phyloP scores from a whole-genome alignment of 2,797 vertebrate species.

The Phrynocephalus guinanensis region DNA sequence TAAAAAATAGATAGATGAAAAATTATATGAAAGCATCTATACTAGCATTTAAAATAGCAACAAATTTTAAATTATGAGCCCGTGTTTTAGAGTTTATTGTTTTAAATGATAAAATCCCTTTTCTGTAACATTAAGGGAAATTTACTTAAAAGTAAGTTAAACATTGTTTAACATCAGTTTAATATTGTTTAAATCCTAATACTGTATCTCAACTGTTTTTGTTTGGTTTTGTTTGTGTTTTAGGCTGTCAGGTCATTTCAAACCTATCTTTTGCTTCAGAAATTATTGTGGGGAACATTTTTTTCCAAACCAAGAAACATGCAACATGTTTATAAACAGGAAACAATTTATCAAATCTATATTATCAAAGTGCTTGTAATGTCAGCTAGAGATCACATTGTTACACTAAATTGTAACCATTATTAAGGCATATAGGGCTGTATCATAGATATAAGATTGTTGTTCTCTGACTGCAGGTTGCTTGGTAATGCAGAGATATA shows the following conservation, averaged over 20 bases:
- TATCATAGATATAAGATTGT: conserved; percentile 68
- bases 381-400: conserved; percentile 75
- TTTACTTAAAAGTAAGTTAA: conserved; percentile 47
- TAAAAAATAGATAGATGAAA: conserved; percentile 28
- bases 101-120: conserved; percentile 61
- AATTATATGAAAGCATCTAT: conserved; percentile 64
- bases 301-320: conserved; percentile 67
- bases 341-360: conserved; percentile 77
- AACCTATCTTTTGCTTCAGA: conserved; percentile 52
- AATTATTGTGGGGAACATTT: conserved; percentile 64
- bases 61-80: conserved; percentile 60
- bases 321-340: conserved; percentile 74
- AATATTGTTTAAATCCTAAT: background rate
- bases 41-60: conserved; percentile 56
- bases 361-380: conserved; percentile 72
- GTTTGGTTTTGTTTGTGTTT: background rate
- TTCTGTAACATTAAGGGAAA: conserved; percentile 66
- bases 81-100: conserved; percentile 63
- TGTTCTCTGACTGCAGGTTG: conserved; percentile 74
- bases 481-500: conserved; percentile 68
- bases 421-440: conserved; percentile 71
- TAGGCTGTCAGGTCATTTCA: background rate
- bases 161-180: conserved; percentile 30
- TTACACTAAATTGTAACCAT: conserved; percentile 77
- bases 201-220: background rate